These are phyloP conservation scores for Coturnix japonica DNA, from an alignment of 2,113 vertebrate species.

Conservation along the genomic window DNA sequence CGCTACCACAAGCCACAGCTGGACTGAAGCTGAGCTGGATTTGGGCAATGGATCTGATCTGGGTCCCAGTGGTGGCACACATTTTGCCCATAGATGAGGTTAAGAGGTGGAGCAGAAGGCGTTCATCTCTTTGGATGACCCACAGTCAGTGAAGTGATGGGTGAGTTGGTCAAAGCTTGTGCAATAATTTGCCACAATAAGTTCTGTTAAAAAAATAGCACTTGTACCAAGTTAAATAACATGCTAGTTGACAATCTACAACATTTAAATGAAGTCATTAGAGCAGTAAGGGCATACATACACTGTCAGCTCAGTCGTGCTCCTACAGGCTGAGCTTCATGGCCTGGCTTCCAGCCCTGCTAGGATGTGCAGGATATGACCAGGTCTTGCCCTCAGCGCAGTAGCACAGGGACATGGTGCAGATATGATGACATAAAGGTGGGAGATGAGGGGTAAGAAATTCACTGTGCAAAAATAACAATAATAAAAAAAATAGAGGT, in stretches of 20 bases:
- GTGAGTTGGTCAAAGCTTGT: neutral
- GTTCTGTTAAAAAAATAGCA: neutral
- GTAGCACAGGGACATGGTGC: fast-evolving
- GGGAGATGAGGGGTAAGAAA: neutral
- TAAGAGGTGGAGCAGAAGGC: neutral
- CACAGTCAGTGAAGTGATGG: neutral
- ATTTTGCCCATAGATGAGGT: neutral
- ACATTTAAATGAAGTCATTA: neutral
- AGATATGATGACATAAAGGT: neutral
- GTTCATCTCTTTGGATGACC: neutral
- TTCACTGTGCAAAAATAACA: neutral
- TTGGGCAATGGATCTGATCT: neutral
- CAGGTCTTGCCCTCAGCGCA: neutral
- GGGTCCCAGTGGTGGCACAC: neutral
- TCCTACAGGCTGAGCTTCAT: neutral
- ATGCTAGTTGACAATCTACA: neutral
- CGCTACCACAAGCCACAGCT: fast-evolving
- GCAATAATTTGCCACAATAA: neutral
- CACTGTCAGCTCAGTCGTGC: too few relatives aligned
- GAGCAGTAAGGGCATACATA: neutral
- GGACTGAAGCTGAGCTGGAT: neutral
- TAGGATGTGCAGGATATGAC: neutral
- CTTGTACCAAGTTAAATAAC: neutral
- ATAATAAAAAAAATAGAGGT: neutral
- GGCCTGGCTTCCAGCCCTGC: neutral